Conservation (phyloP, 2,113 vertebrate genomes). For the Spizaetus ornatus region DNA sequence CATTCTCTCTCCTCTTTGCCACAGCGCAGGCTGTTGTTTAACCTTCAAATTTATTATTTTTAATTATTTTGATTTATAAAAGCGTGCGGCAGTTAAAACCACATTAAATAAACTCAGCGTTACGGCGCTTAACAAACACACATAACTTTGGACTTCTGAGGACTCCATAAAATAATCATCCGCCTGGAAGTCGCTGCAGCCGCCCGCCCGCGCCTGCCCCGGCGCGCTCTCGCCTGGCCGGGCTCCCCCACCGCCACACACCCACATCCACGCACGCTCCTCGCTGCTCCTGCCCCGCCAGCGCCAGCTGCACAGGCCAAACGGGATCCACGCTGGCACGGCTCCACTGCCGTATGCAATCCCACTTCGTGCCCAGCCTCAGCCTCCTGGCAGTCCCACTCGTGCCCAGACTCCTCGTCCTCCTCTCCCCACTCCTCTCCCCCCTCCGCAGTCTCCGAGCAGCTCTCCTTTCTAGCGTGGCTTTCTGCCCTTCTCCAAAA, state of each 20-base stretch:
- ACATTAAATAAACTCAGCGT: slow-evolving; percentile 81
- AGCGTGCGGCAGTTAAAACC: slow-evolving; percentile 78
- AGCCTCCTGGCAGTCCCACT: not conserved
- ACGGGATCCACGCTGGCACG: not conserved
- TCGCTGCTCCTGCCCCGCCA: not conserved
- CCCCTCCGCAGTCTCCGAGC: not conserved
- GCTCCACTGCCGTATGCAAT: not conserved
- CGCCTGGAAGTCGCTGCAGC: slow-evolving; percentile 22
- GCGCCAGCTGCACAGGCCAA: not conserved
- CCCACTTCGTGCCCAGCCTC: not conserved
- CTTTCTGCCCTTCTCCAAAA: not conserved
- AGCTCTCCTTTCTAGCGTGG: not conserved
- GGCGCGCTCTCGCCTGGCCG: not conserved
- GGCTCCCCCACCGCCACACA: not conserved
- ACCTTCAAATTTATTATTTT: slow-evolving; percentile 88
- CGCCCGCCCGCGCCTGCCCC: not conserved
- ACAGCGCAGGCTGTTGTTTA: slow-evolving; percentile 73
- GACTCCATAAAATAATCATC: slow-evolving; percentile 75
- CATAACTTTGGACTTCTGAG: slow-evolving; percentile 71
- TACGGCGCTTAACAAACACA: slow-evolving; percentile 78
- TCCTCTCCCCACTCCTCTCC: not conserved
- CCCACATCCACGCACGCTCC: not conserved
- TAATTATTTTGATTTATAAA: slow-evolving; percentile 91
- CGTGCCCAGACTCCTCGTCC: not conserved
- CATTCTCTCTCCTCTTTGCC: slow-evolving; percentile 32